A percentile compares a stretch with the other conserved stretches of the same genome.
phyloP scores from a whole-genome alignment of 2,113 vertebrate species.

The Rhadina sibilatrix region DNA sequence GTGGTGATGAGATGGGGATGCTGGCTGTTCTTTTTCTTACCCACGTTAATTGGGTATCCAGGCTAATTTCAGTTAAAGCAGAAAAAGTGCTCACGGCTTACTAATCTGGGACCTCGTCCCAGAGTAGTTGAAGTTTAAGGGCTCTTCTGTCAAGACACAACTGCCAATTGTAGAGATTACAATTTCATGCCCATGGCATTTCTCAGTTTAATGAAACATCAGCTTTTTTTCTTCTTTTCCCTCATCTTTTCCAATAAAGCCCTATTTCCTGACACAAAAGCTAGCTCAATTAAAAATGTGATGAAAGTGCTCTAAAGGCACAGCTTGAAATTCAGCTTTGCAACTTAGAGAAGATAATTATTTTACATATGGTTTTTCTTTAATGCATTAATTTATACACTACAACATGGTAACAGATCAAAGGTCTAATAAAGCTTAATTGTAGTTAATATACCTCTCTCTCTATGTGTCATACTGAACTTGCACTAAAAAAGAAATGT shows the following conservation, averaged over 20 bases:
- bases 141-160: neutral
- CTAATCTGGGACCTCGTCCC: neutral
- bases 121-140: neutral
- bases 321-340: conserved; percentile 12
- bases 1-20: neutral
- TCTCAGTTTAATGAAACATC: neutral
- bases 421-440: conserved; percentile 34
- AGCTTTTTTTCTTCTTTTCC: conserved; percentile 7
- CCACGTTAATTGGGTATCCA: neutral
- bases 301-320: neutral
- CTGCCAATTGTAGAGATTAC: neutral
- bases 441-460: conserved; percentile 7
- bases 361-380: conserved; percentile 18
- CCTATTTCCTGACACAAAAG: neutral
- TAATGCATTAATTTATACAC: neutral
- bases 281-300: neutral
- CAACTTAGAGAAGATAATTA: neutral
- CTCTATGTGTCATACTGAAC: neutral
- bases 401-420: conserved; percentile 12
- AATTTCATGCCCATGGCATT: neutral
- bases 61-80: neutral
- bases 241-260: neutral
- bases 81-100: neutral
- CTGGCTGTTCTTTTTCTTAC: neutral
- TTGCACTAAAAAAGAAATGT: neutral